Conservation (phyloP, 2,113 vertebrate species). For the Bubo blakistoni region DNA sequence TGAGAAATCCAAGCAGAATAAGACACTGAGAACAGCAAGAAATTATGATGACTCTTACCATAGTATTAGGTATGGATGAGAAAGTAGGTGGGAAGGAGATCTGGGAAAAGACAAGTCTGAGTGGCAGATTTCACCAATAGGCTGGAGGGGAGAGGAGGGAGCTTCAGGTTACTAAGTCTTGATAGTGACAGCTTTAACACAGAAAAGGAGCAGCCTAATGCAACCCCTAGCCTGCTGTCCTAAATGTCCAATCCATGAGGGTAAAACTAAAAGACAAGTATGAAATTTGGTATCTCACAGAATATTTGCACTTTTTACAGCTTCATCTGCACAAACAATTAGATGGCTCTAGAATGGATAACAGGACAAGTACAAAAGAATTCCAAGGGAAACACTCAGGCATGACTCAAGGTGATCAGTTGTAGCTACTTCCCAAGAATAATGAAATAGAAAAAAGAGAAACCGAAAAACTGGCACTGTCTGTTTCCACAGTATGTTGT, state of each 20-base stretch:
- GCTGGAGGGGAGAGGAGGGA: background rate
- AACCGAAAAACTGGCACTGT: background rate
- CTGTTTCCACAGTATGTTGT: background rate
- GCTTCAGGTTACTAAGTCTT: background rate
- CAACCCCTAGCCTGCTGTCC: background rate
- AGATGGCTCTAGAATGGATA: background rate
- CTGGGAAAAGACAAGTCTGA: background rate
- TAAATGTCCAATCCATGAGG: background rate
- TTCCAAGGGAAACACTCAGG: background rate
- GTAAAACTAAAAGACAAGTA: background rate
- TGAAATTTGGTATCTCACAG: background rate
- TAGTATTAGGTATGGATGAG: background rate
- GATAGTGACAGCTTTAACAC: background rate
- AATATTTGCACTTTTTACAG: background rate
- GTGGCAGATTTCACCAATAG: background rate
- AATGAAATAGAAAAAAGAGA: background rate
- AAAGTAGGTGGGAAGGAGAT: background rate
- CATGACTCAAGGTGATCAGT: background rate
- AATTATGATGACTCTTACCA: background rate
- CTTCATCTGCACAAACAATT: background rate
- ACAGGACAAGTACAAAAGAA: background rate
- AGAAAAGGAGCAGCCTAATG: background rate
- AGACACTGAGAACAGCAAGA: background rate
- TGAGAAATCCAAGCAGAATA: background rate
- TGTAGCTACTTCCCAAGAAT: background rate